Percentiles rank a stretch among this genome's conserved stretches.
Conservation (phyloP, 2,888 invertebrate genomes). For the Meteorus colon region DNA sequence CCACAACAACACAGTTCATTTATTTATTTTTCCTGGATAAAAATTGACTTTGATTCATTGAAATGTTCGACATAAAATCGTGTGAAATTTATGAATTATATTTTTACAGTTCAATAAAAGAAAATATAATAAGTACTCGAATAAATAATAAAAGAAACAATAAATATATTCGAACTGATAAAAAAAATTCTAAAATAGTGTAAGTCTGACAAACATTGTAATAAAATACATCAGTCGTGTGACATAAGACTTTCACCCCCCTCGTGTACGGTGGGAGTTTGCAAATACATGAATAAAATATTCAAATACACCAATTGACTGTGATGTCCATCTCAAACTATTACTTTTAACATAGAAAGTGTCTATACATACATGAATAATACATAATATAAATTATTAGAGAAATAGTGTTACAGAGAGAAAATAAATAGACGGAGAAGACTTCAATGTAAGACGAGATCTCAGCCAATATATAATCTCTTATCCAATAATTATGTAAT, state of each 20-base stretch:
- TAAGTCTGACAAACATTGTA: conserved; percentile 26
- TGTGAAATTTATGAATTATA: neutral
- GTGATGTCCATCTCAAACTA: conserved; percentile 14
- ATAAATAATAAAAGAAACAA: too few species aligned
- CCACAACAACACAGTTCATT: too few species aligned
- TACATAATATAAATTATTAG: neutral
- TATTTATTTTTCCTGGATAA: too few species aligned
- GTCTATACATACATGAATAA: conserved; percentile 9
- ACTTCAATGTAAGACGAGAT: conserved; percentile 5
- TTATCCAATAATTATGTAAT: conserved; percentile 59
- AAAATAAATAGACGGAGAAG: neutral
- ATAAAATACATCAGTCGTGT: conserved; percentile 34
- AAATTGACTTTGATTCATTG: neutral
- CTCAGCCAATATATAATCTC: conserved; percentile 16
- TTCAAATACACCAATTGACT: conserved; percentile 10
- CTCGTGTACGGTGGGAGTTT: conserved; percentile 2
- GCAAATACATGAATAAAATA: conserved; percentile 9
- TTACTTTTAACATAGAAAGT: conserved; percentile 5
- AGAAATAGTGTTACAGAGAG: neutral
- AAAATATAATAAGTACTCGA: neutral
- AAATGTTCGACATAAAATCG: neutral
- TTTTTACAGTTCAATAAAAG: neutral
- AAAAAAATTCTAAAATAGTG: neutral
- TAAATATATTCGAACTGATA: too few species aligned
- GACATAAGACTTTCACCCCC: conserved; percentile 45